These are phyloP conservation scores for Morpho helenor DNA, from an alignment of 2,888 invertebrate species.

Conservation along the genomic window DNA sequence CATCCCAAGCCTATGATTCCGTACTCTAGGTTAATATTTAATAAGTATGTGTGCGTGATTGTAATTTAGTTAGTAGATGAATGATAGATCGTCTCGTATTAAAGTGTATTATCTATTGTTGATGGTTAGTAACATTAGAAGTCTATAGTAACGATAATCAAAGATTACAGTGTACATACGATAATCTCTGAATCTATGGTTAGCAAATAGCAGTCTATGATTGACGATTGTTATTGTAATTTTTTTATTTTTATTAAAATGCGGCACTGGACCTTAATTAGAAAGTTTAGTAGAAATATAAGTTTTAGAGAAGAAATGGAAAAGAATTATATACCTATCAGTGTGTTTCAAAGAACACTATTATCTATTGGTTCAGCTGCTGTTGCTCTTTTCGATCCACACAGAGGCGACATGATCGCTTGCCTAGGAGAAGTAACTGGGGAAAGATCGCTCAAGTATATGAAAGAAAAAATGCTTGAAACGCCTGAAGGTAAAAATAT, in stretches of 20 bases:
- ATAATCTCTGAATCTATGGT: too few species aligned
- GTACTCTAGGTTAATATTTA: too few species aligned
- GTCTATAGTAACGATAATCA: too few species aligned
- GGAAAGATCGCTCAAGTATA: slow-evolving; percentile 82
- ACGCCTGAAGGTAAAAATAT: slow-evolving; percentile 89
- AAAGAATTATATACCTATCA: slow-evolving; percentile 82
- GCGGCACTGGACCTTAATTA: slow-evolving; percentile 9
- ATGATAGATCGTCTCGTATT: too few species aligned
- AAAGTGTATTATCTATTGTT: too few species aligned
- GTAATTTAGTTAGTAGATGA: too few species aligned
- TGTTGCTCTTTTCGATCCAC: slow-evolving; percentile 89
- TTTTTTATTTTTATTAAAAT: slow-evolving; percentile 7
- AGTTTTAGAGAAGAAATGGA: slow-evolving; percentile 81
- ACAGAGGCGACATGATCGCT: slow-evolving; percentile 94
- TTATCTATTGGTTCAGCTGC: slow-evolving; percentile 93
- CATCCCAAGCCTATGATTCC: too few species aligned
- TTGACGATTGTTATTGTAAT: too few species aligned
- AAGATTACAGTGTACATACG: too few species aligned
- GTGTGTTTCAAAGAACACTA: slow-evolving; percentile 85
- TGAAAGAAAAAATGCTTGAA: slow-evolving; percentile 86
- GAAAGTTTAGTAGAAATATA: slow-evolving; percentile 22
- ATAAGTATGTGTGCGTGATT: too few species aligned
- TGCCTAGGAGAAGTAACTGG: slow-evolving; percentile 96
- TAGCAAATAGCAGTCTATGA: too few species aligned
- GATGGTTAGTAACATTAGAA: too few species aligned